Evolutionary conservation across 2,888 invertebrate genomes (phyloP), one percentile per base, ranked within the genome.

Genomic region (Sphaerophoria taeniata): DNA sequence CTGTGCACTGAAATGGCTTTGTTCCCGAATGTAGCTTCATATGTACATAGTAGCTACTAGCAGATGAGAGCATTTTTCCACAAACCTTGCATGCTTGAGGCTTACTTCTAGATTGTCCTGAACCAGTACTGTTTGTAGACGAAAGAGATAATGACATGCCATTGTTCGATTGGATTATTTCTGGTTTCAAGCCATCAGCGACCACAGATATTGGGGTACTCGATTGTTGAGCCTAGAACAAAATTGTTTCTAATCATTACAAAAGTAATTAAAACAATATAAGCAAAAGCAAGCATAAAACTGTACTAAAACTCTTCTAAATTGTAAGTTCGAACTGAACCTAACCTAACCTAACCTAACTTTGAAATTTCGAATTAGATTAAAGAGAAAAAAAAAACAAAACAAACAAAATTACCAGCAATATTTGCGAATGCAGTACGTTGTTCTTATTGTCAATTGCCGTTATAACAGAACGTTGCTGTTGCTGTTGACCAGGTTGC

Each of bases 21-120:
- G 95, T 95, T 88, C 95, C 95, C 33, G 96, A 96, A 92, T 96
- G 96, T 88, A 96, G 93, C 92, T 96, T 96, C 95, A 96, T 95
- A 92, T 96, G 96, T 89, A 96, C 96, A 90, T 96, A 96, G 91
- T 96, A 96, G 87, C 95, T 96, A 53, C 95, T 95, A 79, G 95
- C 94, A 12, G 96, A 96, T 73, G 96, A 96, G 87, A 96, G 92
- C 83, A 96, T 94, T 93, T 96, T 96, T 77, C 95, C 95, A 91
- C 96, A 96, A 80, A 96, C 94, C 93, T 96, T 95, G 92, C 96
- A 96, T 87, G 94, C 95, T 90, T 96, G 96, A 56, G 95, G 95
- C 89, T 95, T 95, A 77, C 94, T 94, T 87, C 94, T 93, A 60
- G 94, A 94, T 81, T 92, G 91, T 87, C 92, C 93, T 2, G 88